These are phyloP conservation scores for Anolis sagrei DNA, from an alignment of 2,113 vertebrate species.

Conservation along the genomic window DNA sequence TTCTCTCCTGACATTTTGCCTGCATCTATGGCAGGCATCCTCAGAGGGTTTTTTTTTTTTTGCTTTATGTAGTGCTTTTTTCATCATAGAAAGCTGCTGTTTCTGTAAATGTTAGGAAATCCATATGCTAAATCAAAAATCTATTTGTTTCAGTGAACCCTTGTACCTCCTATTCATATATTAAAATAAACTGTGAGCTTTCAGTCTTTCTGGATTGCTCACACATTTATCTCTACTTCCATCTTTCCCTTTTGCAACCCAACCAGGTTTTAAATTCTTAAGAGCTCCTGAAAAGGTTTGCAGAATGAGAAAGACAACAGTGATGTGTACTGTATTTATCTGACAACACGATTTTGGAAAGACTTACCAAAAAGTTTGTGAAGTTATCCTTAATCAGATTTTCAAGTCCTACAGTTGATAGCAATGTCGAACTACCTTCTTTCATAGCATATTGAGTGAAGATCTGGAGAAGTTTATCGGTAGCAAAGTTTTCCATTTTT, in stretches of 20 bases:
- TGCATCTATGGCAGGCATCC: no score
- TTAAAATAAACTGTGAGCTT: not conserved
- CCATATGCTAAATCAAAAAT: not conserved
- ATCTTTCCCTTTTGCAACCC: not conserved
- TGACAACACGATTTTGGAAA: not conserved
- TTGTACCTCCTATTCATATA: not conserved
- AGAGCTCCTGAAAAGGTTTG: not conserved
- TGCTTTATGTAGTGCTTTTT: no score
- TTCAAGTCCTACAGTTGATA: slow-evolving; percentile 62
- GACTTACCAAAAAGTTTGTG: slow-evolving; percentile 66
- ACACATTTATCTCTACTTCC: not conserved
- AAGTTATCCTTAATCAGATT: slow-evolving; percentile 66
- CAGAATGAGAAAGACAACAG: not conserved
- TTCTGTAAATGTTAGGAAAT: not conserved
- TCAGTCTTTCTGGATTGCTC: not conserved
- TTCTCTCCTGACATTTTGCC: no score
- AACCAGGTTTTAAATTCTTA: not conserved
- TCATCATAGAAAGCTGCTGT: not conserved
- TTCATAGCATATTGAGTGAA: slow-evolving; percentile 68
- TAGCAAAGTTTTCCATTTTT: slow-evolving; percentile 65
- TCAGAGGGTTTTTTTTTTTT: no score
- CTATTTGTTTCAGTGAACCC: not conserved
- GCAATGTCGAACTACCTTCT: slow-evolving; percentile 62
- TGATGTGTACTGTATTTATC: not conserved
- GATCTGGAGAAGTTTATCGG: slow-evolving; percentile 59